Percentiles rank a stretch among this genome's conserved stretches.
These are phyloP conservation scores for Telmatochromis sp. DNA, from an alignment of 2,113 vertebrate genomes.

Conservation along the genomic window DNA sequence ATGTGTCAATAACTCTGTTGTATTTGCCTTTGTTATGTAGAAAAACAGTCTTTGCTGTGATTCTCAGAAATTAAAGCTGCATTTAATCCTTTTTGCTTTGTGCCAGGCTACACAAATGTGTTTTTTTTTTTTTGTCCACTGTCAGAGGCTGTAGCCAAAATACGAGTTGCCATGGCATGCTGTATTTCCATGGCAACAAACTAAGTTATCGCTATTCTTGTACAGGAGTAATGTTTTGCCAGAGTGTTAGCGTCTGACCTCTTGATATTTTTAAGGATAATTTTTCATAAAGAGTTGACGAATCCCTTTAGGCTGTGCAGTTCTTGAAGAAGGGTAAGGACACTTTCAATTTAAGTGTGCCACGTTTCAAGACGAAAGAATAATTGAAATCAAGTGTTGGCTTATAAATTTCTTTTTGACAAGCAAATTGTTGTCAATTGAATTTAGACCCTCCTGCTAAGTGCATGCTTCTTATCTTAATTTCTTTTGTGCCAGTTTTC, in stretches of 20 bases:
- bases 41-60: neutral
- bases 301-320: neutral
- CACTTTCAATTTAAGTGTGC: neutral
- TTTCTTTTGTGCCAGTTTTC: neutral
- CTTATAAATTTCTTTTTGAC: neutral
- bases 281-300: conserved; percentile 1
- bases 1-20: neutral
- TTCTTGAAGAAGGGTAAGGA: neutral
- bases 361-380: neutral
- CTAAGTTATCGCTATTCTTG: conserved; percentile 7
- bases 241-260: conserved; percentile 2
- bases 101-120: neutral
- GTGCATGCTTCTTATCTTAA: neutral
- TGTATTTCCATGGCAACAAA: conserved; percentile 54
- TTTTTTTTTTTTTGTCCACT: neutral
- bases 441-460: neutral
- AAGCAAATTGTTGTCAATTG: neutral
- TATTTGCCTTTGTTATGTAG: neutral
- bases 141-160: neutral
- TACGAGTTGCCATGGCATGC: conserved; percentile 5
- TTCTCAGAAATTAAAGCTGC: neutral
- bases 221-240: neutral
- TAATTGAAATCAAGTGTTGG: neutral
- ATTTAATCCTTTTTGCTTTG: conserved; percentile 13
- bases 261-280: conserved; percentile 18